phyloP scores from a whole-genome alignment of 1,140 invertebrate species.

The Microplitis mediator region DNA sequence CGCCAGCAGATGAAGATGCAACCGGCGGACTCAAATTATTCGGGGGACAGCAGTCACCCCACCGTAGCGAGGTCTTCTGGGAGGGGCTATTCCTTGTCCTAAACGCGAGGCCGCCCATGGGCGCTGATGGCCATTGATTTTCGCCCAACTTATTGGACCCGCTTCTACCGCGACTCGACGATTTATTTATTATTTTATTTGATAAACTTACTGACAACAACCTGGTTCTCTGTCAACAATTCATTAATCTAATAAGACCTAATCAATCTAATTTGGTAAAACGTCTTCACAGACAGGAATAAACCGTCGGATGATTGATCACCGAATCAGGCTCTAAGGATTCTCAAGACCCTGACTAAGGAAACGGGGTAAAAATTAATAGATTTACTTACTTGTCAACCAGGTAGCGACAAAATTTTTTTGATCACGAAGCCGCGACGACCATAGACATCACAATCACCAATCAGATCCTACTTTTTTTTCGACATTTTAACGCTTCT shows the following conservation, averaged over 20 bases:
- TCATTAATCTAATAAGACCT: no score
- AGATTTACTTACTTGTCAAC: neutral
- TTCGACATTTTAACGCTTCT: neutral
- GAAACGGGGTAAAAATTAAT: neutral
- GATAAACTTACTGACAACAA: neutral
- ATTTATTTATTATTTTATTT: neutral
- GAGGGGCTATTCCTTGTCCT: constrained; percentile 93
- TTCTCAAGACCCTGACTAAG: neutral
- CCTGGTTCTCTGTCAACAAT: neutral
- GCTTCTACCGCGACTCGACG: constrained; percentile 28
- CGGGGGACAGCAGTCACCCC: constrained; percentile 84
- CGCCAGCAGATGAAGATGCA: constrained; percentile 31
- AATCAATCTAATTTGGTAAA: no score
- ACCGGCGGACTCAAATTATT: constrained; percentile 48
- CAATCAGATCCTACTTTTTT: neutral
- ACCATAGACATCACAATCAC: neutral
- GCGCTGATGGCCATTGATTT: constrained; percentile 67
- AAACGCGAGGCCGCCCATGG: constrained; percentile 92
- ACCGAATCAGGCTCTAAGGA: no score
- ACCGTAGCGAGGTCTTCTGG: constrained; percentile 91
- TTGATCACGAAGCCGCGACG: neutral
- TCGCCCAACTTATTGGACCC: constrained; percentile 44
- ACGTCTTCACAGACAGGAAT: no score
- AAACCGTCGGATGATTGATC: no score
- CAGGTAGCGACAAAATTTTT: neutral